phyloP scores from a whole-genome alignment of 2,888 invertebrate genomes.

The Coremacera marginata region DNA sequence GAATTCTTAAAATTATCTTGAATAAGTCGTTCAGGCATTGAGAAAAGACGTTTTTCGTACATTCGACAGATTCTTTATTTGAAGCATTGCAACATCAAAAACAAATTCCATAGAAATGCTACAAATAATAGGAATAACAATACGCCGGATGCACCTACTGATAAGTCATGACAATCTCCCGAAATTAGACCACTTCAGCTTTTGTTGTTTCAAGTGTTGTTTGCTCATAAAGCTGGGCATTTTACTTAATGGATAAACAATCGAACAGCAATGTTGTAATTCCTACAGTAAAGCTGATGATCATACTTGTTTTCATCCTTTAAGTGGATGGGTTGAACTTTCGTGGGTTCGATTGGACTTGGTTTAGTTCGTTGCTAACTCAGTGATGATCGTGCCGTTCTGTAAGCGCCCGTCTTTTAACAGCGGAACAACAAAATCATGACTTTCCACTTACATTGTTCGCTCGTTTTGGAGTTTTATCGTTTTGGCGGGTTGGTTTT shows the following conservation, averaged over 20 bases:
- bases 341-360: neutral
- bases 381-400: constrained; percentile 67
- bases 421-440: constrained; percentile 67
- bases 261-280: constrained; percentile 21
- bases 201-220: constrained; percentile 19
- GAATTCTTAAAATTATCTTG: too few relatives aligned
- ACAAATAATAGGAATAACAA: neutral
- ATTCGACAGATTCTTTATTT: too few relatives aligned
- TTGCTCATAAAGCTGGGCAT: constrained; percentile 17
- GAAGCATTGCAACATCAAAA: too few relatives aligned
- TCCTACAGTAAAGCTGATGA: neutral
- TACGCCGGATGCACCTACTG: neutral
- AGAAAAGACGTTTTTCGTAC: too few relatives aligned
- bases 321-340: neutral
- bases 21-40: too few relatives aligned
- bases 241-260: constrained; percentile 33
- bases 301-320: constrained; percentile 13
- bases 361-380: constrained; percentile 42
- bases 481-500: constrained; percentile 60
- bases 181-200: constrained; percentile 10
- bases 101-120: too few relatives aligned
- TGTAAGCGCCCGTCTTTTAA: constrained; percentile 67
- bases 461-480: constrained; percentile 67
- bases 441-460: constrained; percentile 68
- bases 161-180: constrained; percentile 15